A percentile compares a stretch with the other conserved stretches of the same genome.
phyloP scores from a whole-genome alignment of 2,888 invertebrate genomes.

The Caenorhabditis zanzibari region DNA sequence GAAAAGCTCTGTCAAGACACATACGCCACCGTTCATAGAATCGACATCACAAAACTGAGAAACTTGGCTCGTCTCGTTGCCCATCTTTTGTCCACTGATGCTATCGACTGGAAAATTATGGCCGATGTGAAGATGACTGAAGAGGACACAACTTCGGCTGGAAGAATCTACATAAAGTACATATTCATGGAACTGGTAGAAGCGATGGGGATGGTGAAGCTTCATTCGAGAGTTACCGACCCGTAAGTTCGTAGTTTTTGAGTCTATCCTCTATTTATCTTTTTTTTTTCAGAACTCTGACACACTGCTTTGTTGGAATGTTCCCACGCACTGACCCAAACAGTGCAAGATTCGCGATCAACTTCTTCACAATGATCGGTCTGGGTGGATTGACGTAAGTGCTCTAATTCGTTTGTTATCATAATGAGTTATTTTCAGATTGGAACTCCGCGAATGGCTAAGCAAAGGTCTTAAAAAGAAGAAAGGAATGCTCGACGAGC shows the following conservation, averaged over 20 bases:
- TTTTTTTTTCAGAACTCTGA: conserved; percentile 88
- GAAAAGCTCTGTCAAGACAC: conserved; percentile 96
- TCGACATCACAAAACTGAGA: conserved; percentile 95
- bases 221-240: conserved; percentile 94
- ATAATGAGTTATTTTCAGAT: conserved; percentile 59
- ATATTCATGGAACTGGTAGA: conserved; percentile 95
- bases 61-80: conserved; percentile 98
- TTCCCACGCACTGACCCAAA: conserved; percentile 97
- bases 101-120: conserved; percentile 95
- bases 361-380: conserved; percentile 97
- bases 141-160: conserved; percentile 97
- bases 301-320: conserved; percentile 92
- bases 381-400: conserved; percentile 93
- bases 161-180: conserved; percentile 97
- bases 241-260: conserved; percentile 87
- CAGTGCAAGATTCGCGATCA: conserved; percentile 97
- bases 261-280: neutral
- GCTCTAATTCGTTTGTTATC: neutral
- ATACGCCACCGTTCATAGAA: conserved; percentile 92
- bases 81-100: conserved; percentile 95
- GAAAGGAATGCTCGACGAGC: conserved; percentile 68
- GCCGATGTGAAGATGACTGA: conserved; percentile 94
- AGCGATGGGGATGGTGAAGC: conserved; percentile 94
- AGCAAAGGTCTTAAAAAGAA: conserved; percentile 74
- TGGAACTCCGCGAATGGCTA: conserved; percentile 80